Conservation (phyloP, 2,113 vertebrate species). For the Antigone vipio region DNA sequence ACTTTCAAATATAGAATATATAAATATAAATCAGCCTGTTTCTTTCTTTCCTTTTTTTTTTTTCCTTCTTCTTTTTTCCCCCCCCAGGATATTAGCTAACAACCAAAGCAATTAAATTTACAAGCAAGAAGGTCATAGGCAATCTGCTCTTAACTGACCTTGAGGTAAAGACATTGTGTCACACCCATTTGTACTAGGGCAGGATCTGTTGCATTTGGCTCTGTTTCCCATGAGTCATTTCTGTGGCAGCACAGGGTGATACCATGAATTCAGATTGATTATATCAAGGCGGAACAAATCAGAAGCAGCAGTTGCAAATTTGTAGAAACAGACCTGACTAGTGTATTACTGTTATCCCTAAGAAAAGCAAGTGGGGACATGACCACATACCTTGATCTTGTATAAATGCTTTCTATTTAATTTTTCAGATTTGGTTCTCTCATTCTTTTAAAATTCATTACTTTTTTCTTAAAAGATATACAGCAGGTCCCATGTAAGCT, state of each 20-base stretch:
- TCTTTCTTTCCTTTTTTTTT: background rate
- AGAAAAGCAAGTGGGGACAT: background rate
- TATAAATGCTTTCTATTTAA: background rate
- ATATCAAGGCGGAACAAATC: background rate
- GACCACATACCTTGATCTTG: background rate
- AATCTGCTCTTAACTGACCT: background rate
- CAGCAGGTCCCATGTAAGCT: background rate
- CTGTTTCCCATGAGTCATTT: background rate
- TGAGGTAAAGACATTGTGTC: background rate
- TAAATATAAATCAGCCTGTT: conserved; percentile 30
- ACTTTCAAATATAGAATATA: conserved; percentile 26
- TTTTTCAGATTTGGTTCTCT: background rate
- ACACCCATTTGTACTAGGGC: background rate
- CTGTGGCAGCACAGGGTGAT: background rate
- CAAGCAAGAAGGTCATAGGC: background rate
- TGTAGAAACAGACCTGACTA: background rate
- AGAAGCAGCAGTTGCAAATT: background rate
- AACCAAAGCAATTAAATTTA: conserved; percentile 22
- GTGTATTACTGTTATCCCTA: background rate
- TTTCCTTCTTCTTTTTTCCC: background rate
- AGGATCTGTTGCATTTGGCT: background rate
- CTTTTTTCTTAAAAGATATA: background rate
- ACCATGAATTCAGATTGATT: background rate
- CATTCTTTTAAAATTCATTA: background rate
- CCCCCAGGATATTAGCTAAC: background rate